These are phyloP conservation scores for Drosophila anomalipes DNA, from an alignment of 2,888 invertebrate genomes.

Conservation along the genomic window DNA sequence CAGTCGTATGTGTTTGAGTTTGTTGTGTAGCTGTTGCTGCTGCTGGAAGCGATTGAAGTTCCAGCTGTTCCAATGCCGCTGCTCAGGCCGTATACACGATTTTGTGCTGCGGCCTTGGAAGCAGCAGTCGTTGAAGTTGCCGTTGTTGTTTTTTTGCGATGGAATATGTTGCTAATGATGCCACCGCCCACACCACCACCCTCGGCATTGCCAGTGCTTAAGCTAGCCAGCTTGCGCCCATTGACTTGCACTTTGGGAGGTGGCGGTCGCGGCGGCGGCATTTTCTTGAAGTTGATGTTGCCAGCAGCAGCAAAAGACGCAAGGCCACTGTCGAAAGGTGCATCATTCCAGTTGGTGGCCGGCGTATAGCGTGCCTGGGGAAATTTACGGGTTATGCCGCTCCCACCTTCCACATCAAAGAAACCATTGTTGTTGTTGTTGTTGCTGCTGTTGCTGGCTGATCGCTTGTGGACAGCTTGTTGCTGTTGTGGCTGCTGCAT, in stretches of 20 bases:
- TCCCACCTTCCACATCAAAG: conserved; percentile 40
- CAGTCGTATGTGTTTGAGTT: conserved; percentile 58
- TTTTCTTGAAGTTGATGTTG: conserved; percentile 72
- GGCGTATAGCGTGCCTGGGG: conserved; percentile 84
- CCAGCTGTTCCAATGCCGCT: conserved; percentile 62
- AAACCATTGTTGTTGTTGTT: conserved; percentile 45
- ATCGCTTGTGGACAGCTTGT: conserved; percentile 31
- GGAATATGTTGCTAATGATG: conserved; percentile 83
- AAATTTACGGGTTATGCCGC: conserved; percentile 82
- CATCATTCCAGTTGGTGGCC: conserved; percentile 84
- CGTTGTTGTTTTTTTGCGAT: conserved; percentile 78
- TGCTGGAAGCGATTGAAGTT: conserved; percentile 18
- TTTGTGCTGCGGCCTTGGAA: conserved; percentile 67
- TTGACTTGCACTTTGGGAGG: conserved; percentile 82
- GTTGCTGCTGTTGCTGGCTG: conserved; percentile 43
- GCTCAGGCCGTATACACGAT: conserved; percentile 79
- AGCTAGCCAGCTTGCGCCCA: conserved; percentile 64
- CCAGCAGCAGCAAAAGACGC: conserved; percentile 7
- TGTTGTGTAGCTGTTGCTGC: background rate
- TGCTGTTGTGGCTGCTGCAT: conserved; percentile 49
- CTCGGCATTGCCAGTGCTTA: conserved; percentile 24
- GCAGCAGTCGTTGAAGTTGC: conserved; percentile 61
- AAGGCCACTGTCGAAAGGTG: conserved; percentile 73
- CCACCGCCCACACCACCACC: conserved; percentile 34
- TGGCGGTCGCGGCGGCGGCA: conserved; percentile 85